These are phyloP conservation scores for Lypha dubia DNA, from an alignment of 2,888 invertebrate species.

Conservation along the genomic window DNA sequence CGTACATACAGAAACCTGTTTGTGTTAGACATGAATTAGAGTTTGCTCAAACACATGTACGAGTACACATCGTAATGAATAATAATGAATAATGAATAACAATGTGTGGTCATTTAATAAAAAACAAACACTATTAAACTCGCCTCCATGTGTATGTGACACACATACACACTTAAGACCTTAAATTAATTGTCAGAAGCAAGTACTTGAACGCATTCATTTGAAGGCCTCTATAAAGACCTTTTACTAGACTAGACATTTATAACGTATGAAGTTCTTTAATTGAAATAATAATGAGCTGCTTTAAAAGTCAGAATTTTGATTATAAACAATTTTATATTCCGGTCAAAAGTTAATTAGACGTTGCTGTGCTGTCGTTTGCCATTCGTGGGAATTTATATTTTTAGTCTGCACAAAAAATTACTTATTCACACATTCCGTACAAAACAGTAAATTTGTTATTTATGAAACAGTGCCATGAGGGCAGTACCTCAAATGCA, in stretches of 20 bases:
- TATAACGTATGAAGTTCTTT: too few species aligned
- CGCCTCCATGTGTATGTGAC: too few species aligned
- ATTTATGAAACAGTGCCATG: neutral
- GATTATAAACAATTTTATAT: neutral
- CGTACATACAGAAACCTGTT: neutral
- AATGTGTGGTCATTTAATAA: conserved; percentile 45
- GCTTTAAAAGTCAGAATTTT: neutral
- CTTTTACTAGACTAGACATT: neutral
- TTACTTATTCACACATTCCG: neutral
- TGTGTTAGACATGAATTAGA: neutral
- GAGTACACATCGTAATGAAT: too few species aligned
- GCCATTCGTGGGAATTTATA: neutral
- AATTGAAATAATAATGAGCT: neutral
- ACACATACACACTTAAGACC: neutral
- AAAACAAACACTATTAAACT: conserved; percentile 16
- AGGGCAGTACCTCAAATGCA: neutral
- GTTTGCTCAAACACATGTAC: neutral
- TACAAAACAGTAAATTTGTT: neutral
- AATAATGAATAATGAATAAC: conserved; percentile 40
- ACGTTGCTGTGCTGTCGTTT: too few species aligned
- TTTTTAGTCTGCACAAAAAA: neutral
- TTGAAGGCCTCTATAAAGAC: neutral
- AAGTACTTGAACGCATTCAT: conserved; percentile 1
- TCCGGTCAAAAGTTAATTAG: neutral
- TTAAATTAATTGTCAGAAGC: neutral